Evolutionary conservation across 2,797 vertebrate species (phyloP), one percentile per base, ranked within the genome.

Genomic region (Notolabrus celidotus): DNA sequence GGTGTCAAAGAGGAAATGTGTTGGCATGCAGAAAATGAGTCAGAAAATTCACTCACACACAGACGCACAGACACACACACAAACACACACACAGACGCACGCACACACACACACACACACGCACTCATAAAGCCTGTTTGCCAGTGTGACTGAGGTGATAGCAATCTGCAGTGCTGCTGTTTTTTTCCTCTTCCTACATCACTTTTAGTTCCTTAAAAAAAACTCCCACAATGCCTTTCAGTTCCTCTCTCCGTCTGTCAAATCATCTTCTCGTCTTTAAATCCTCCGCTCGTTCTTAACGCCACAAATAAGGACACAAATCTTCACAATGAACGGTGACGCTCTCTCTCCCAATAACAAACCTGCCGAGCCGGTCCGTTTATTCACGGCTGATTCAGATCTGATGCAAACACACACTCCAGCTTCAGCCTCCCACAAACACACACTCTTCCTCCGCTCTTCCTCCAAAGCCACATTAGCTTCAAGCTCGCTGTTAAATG

Each of bases 401-500:
- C 67, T 71, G 64, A 81, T 42, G 55, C 75, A 43, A 22, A 10
- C 19, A 36, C 67, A 54, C 73, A 68, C n/a, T n/a, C n/a, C n/a
- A n/a, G n/a, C n/a, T n/a, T n/a, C n/a, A n/a, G n/a, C n/a, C n/a
- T 50, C 31, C 55, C 25, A n/a, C 14, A 12, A 29, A 42, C 63
- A 54, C 71, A 71, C 52, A 50, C 49, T 9, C 2, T 38, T 34
- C 67, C 75, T 62, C 56, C 47, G 53, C 69, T 64, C 0, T 52
- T 27, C 49, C 43, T 59, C 53, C 57, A 55, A 74, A 83, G 54
- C 71, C 60, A 78, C 79, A 57, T 69, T 70, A 74, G 43, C 63
- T 73, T 67, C 29, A 41, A 83, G 68, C 88, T 77, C 81, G 59
- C 80, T 77, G 76, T 82, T 83, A 86, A 87, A 90, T 83, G 85